Evolutionary conservation across 2,797 vertebrate species (phyloP).

Genomic region (Ctenopoma multispine): DNA sequence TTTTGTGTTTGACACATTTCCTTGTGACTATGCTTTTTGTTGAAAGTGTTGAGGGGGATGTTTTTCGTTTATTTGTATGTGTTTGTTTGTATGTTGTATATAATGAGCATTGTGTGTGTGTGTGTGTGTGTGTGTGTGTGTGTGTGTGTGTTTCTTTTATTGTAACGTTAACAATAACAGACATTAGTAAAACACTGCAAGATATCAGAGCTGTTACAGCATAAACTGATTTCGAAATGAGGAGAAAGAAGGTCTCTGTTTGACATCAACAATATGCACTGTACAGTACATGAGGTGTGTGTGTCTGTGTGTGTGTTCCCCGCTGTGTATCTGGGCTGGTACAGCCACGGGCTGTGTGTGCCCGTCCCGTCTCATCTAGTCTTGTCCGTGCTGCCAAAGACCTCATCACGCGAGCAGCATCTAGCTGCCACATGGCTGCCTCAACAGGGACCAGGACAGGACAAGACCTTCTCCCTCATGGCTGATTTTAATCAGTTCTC

Average conservation of each 20-base stretch:
- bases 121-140: too few species aligned
- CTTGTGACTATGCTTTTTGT: slow-evolving; percentile 35
- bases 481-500: slow-evolving; percentile 49
- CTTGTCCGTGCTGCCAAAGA: slow-evolving; percentile 79
- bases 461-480: slow-evolving; percentile 62
- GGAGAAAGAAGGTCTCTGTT: slow-evolving; percentile 46
- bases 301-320: slow-evolving; percentile 65
- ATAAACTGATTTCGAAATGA: slow-evolving; percentile 46
- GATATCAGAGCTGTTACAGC: slow-evolving; percentile 45
- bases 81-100: slow-evolving; percentile 54
- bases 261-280: slow-evolving; percentile 66
- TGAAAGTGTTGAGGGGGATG: slow-evolving; percentile 55
- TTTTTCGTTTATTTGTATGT: slow-evolving; percentile 54
- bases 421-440: slow-evolving; percentile 81
- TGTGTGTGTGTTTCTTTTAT: slow-evolving; percentile 1
- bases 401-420: slow-evolving; percentile 78
- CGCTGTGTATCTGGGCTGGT: slow-evolving; percentile 81
- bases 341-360: slow-evolving; percentile 80
- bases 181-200: slow-evolving; percentile 26
- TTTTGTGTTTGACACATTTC: slow-evolving; percentile 63
- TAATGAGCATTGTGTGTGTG: slow-evolving; percentile 25
- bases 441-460: slow-evolving; percentile 75
- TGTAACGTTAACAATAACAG: slow-evolving; percentile 37
- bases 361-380: slow-evolving; percentile 71
- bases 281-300: slow-evolving; percentile 45